A percentile compares a stretch with the other conserved stretches of the same genome.
These are phyloP conservation scores for Picus viridis DNA, from an alignment of 2,797 vertebrate species.

Conservation along the genomic window DNA sequence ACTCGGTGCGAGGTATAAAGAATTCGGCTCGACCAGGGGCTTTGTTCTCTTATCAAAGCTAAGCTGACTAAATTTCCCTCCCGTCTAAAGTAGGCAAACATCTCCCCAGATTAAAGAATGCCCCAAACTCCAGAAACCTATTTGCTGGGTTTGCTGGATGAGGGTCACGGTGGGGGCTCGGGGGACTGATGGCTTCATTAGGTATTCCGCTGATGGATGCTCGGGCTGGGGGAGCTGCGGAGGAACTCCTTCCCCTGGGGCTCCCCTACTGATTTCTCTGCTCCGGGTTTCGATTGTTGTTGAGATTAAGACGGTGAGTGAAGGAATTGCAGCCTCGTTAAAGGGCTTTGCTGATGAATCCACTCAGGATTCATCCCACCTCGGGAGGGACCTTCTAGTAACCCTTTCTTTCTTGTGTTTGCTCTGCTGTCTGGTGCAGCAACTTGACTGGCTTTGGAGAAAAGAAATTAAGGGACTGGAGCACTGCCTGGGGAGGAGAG, in stretches of 20 bases:
- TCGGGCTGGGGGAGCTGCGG: not conserved
- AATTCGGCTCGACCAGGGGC: constrained; percentile 1
- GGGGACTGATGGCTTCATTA: not conserved
- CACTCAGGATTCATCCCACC: not conserved
- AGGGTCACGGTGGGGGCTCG: not conserved
- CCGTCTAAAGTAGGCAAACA: not conserved
- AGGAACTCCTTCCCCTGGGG: not conserved
- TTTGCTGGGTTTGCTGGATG: constrained; percentile 20
- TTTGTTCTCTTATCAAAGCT: constrained; percentile 55
- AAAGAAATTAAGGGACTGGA: too few relatives aligned
- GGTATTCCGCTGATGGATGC: not conserved
- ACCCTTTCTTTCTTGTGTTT: not conserved
- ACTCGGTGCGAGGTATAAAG: not conserved
- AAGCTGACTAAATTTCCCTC: constrained; percentile 11
- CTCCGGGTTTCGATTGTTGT: not conserved
- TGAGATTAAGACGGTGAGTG: constrained; percentile 33
- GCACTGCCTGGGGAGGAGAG: too few relatives aligned
- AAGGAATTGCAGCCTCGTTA: not conserved
- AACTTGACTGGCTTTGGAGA: not conserved
- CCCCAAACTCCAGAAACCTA: not conserved
- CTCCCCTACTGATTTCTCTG: not conserved
- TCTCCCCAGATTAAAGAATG: constrained; percentile 8
- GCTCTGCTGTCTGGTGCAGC: not conserved
- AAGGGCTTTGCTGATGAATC: not conserved
- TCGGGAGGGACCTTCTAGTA: not conserved